phyloP scores from a whole-genome alignment of 2,888 invertebrate genomes.

The Callinectes sapidus region DNA sequence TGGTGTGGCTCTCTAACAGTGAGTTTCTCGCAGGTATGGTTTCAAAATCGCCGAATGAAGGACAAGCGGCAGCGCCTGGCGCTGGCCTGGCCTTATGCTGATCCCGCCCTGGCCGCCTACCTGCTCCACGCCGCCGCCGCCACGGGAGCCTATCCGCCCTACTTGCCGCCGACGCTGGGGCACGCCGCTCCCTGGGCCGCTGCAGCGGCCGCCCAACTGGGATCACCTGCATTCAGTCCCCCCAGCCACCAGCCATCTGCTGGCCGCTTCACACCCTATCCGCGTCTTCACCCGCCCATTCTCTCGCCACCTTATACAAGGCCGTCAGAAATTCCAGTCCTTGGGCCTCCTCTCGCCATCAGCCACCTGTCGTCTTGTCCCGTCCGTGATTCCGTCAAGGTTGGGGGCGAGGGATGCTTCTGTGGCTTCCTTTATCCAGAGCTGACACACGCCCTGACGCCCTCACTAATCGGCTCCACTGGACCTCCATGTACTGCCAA shows the following conservation, averaged over 20 bases:
- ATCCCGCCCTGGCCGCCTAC: slow-evolving; percentile 94
- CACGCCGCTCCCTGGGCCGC: slow-evolving; percentile 60
- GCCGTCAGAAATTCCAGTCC: slow-evolving; percentile 73
- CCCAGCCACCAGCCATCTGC: slow-evolving; percentile 2
- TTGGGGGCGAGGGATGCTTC: slow-evolving; percentile 60
- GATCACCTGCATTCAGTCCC: neutral
- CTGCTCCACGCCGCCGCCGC: slow-evolving; percentile 90
- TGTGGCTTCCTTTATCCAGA: slow-evolving; percentile 49
- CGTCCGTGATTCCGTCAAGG: slow-evolving; percentile 56
- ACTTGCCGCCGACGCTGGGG: slow-evolving; percentile 73
- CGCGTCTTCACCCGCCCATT: slow-evolving; percentile 73
- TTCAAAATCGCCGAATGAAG: slow-evolving; percentile 97
- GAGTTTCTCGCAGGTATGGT: slow-evolving; percentile 88
- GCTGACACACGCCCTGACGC: slow-evolving; percentile 43
- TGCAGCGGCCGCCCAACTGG: slow-evolving; percentile 27
- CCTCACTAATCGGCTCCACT: slow-evolving; percentile 33
- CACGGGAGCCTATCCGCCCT: slow-evolving; percentile 79
- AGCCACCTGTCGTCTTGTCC: slow-evolving; percentile 56
- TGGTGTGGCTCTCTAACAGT: neutral
- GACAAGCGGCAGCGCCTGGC: slow-evolving; percentile 97
- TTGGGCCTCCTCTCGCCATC: slow-evolving; percentile 16
- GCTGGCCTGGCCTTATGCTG: slow-evolving; percentile 96
- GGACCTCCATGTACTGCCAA: neutral
- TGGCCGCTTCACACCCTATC: slow-evolving; percentile 73
- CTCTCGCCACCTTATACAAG: slow-evolving; percentile 73